Percentiles rank a stretch among this genome's conserved stretches.
Evolutionary conservation across 1,140 invertebrate genomes (phyloP).

Genomic region (Aphidius ervi): DNA sequence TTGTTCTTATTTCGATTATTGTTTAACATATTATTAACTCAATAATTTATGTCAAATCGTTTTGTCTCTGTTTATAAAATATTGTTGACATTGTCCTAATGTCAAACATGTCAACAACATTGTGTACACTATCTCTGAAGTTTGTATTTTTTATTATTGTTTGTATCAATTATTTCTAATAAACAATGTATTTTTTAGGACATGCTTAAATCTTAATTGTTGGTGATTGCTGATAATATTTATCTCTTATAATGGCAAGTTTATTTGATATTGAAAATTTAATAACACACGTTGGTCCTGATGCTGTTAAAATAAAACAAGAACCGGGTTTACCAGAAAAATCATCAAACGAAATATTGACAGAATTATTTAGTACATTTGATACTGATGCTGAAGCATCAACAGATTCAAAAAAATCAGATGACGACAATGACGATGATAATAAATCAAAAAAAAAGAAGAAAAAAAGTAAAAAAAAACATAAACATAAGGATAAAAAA

Average conservation of each 20-base stretch:
- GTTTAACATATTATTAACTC: no score
- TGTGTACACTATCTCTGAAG: no score
- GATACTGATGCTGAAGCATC: slow-evolving; percentile 43
- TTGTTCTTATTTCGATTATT: no score
- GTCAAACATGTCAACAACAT: no score
- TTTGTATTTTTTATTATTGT: no score
- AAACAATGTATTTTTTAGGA: no score
- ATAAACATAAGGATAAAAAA: slow-evolving; percentile 56
- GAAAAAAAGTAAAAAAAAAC: slow-evolving; percentile 55
- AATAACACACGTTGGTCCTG: slow-evolving; percentile 48
- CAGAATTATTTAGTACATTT: slow-evolving; percentile 72
- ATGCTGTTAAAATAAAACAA: slow-evolving; percentile 50
- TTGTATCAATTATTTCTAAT: no score
- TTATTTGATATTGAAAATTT: slow-evolving; percentile 49
- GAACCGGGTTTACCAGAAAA: slow-evolving; percentile 55
- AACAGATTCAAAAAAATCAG: slow-evolving; percentile 25
- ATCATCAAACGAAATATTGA: slow-evolving; percentile 74
- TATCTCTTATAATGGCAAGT: slow-evolving; percentile 37
- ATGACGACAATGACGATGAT: slow-evolving; percentile 26
- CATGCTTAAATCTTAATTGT: no score
- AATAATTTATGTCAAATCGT: no score
- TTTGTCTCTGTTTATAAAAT: no score
- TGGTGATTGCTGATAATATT: no score
- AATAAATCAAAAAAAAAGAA: slow-evolving; percentile 52
- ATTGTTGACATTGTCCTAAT: no score